A percentile compares a stretch with the other conserved stretches of the same genome.
These are phyloP conservation scores for Collichthys lucidus DNA, from an alignment of 2,113 vertebrate genomes.

Conservation along the genomic window DNA sequence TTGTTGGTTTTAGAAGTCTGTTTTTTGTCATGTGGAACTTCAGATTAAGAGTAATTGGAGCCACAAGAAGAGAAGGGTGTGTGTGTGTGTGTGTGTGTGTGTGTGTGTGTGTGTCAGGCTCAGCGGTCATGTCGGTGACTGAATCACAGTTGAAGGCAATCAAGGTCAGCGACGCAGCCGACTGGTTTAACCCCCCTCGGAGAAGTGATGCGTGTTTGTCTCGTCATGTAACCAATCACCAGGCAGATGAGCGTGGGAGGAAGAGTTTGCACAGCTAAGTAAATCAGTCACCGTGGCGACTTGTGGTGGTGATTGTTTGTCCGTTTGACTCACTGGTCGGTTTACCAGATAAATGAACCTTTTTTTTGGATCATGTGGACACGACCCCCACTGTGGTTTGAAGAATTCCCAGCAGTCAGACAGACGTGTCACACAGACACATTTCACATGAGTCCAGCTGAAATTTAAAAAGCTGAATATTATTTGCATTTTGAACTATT, in stretches of 20 bases:
- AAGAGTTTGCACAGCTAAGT: conserved; percentile 48
- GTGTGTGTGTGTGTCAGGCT: neutral
- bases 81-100: neutral
- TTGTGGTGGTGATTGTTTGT: neutral
- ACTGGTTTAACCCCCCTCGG: conserved; percentile 1
- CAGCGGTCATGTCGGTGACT: neutral
- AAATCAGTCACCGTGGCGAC: conserved; percentile 46
- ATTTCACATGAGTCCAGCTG: neutral
- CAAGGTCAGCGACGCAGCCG: neutral
- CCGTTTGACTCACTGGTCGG: conserved; percentile 57
- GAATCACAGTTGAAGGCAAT: conserved; percentile 46
- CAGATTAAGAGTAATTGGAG: conserved; percentile 35
- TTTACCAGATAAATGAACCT: conserved; percentile 25
- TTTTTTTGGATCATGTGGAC: conserved; percentile 50
- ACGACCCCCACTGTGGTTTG: conserved; percentile 27
- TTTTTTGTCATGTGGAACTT: conserved; percentile 36
- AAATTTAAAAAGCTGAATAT: neutral
- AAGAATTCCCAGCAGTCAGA: conserved; percentile 25
- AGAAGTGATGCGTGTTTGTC: neutral
- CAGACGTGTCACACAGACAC: neutral
- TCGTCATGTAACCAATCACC: neutral
- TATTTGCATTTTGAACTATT: too few species aligned
- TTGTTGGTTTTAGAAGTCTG: neutral
- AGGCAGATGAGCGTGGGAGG: conserved; percentile 39
- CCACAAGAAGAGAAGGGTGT: conserved; percentile 24